A percentile compares a stretch with the other conserved stretches of the same genome.
Conservation (phyloP, 2,113 vertebrate genomes). For the Apus apus region DNA sequence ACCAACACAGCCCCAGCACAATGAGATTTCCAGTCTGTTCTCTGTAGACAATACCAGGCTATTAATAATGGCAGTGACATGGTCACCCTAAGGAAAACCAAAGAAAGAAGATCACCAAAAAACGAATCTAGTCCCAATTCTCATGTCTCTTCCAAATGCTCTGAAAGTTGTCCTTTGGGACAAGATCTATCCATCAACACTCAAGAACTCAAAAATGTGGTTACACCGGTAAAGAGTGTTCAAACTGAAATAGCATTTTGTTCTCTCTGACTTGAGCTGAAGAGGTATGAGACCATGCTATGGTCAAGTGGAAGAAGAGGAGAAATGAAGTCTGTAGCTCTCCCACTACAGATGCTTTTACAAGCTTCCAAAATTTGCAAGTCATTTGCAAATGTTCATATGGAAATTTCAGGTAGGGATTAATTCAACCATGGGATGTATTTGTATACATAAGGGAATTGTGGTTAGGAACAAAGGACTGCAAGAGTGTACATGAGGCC, state of each 20-base stretch:
- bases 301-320: not conserved
- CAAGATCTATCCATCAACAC: not conserved
- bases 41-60: not conserved
- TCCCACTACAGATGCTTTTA: not conserved
- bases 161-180: not conserved
- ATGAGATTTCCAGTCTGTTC: not conserved
- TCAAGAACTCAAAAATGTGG: not conserved
- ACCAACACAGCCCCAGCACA: not conserved
- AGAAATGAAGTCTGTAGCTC: not conserved
- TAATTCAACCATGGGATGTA: fast-evolving
- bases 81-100: not conserved
- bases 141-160: not conserved
- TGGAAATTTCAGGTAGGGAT: not conserved
- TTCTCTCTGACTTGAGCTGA: not conserved
- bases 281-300: not conserved
- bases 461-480: not conserved
- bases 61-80: not conserved
- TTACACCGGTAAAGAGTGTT: not conserved
- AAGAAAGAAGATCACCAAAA: not conserved
- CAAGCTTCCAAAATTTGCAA: not conserved
- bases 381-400: not conserved
- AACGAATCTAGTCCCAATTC: not conserved
- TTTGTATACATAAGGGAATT: not conserved
- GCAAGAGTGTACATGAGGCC: not conserved
- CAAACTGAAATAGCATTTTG: not conserved